Evolutionary conservation across 37 sponge, comb jelly and placozoan species (phyloP).

Genomic region (Geodia barretti): DNA sequence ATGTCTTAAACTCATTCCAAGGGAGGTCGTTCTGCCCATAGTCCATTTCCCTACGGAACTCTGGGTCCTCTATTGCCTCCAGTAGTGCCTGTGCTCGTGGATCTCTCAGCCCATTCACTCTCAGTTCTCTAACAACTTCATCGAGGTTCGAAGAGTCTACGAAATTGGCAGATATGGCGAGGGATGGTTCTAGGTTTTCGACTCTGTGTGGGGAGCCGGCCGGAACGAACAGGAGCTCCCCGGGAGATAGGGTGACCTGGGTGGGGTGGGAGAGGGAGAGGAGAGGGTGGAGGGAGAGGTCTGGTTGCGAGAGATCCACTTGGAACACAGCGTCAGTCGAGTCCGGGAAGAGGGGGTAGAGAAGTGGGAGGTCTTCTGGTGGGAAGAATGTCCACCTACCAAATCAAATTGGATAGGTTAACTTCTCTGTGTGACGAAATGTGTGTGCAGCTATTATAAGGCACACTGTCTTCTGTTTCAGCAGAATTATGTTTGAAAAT

Average conservation of each 20-base stretch:
- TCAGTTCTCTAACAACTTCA: slow-evolving; percentile 52
- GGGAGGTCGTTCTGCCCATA: background rate
- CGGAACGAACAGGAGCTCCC: slow-evolving; percentile 84
- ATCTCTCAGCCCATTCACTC: slow-evolving; percentile 34
- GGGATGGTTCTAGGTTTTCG: slow-evolving; percentile 64
- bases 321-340: slow-evolving; percentile 63
- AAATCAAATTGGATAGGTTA: too few species aligned
- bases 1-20: slow-evolving; percentile 7
- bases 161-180: slow-evolving; percentile 87
- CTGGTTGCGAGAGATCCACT: slow-evolving; percentile 35
- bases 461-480: too few species aligned
- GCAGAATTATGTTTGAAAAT: too few species aligned
- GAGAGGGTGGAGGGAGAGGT: slow-evolving; percentile 45
- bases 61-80: slow-evolving; percentile 17
- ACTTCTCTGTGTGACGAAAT: too few species aligned
- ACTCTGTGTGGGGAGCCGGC: slow-evolving; percentile 81
- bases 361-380: slow-evolving; percentile 53
- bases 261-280: slow-evolving; percentile 56
- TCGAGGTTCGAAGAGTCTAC: slow-evolving; percentile 64
- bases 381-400: slow-evolving; percentile 80
- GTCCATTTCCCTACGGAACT: background rate
- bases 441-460: too few species aligned
- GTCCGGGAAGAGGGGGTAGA: slow-evolving; percentile 60
- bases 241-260: slow-evolving; percentile 69
- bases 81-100: slow-evolving; percentile 48